phyloP scores from a whole-genome alignment of 2,113 vertebrate species.

The Phylloscopus whistleri region DNA sequence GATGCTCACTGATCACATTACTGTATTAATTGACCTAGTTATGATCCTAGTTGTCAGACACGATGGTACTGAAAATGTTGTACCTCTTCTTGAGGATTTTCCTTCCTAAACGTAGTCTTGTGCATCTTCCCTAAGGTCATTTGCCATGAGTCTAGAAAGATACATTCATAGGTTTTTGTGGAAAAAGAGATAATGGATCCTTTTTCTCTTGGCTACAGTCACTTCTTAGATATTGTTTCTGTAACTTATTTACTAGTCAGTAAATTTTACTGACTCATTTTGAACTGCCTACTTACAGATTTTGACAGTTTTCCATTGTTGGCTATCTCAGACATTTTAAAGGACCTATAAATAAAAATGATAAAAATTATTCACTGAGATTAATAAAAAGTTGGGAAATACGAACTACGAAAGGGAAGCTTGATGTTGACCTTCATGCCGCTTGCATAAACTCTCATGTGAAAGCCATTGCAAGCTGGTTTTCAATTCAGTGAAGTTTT shows the following conservation, averaged over 20 bases:
- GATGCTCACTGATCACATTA: neutral
- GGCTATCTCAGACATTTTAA: neutral
- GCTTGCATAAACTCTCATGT: neutral
- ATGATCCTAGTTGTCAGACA: neutral
- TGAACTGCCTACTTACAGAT: neutral
- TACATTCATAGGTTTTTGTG: neutral
- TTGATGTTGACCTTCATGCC: neutral
- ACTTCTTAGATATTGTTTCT: neutral
- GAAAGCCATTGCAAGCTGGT: neutral
- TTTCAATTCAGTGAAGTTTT: neutral
- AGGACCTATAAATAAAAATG: neutral
- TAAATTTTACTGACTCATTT: neutral
- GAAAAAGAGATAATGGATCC: fast-evolving
- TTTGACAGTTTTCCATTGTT: neutral
- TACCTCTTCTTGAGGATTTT: neutral
- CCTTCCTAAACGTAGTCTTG: neutral
- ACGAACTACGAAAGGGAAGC: neutral
- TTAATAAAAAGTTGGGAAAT: neutral
- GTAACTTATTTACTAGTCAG: neutral
- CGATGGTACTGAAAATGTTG: neutral
- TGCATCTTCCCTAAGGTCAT: neutral
- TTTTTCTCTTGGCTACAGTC: neutral
- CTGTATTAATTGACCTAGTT: conserved; percentile 7
- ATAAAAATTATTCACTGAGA: neutral
- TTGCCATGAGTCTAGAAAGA: neutral